phyloP scores from a whole-genome alignment of 2,888 invertebrate species.

The Andrena hattorfiana region DNA sequence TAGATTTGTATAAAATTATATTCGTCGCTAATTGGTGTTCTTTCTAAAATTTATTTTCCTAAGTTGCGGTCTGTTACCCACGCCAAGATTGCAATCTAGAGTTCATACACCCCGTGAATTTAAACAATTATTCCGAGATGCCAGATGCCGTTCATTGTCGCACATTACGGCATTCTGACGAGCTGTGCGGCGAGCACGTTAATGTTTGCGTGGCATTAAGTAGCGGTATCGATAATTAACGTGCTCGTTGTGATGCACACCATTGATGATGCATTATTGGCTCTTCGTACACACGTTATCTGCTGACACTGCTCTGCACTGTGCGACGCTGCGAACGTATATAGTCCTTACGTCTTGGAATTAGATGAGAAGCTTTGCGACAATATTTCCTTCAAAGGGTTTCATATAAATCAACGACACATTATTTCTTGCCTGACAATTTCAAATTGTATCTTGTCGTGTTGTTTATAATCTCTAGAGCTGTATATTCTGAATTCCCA shows the following conservation, averaged over 20 bases:
- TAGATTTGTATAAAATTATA: too few species aligned
- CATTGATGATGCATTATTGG: conserved; percentile 58
- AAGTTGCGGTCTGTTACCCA: background rate
- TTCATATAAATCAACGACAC: background rate
- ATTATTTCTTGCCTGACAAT: background rate
- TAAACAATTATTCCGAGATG: conserved; percentile 36
- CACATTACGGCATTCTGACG: conserved; percentile 20
- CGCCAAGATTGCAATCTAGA: conserved; percentile 8
- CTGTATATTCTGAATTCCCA: too few species aligned
- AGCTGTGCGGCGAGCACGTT: conserved; percentile 30
- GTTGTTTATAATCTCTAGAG: too few species aligned
- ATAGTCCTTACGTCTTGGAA: conserved; percentile 22
- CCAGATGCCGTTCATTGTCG: conserved; percentile 24
- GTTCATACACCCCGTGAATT: background rate
- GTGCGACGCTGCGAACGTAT: conserved; percentile 1
- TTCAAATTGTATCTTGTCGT: too few species aligned
- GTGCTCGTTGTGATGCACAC: conserved; percentile 52
- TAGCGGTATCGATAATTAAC: conserved; percentile 58
- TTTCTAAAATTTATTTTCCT: background rate
- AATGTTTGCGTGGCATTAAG: conserved; percentile 56
- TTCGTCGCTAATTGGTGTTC: too few species aligned
- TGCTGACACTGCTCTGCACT: conserved; percentile 15
- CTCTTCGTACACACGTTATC: conserved; percentile 48
- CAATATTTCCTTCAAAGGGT: background rate
- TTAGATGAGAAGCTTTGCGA: background rate